Evolutionary conservation across 2,888 invertebrate species (phyloP).

Genomic region (Tiliacea citrago): DNA sequence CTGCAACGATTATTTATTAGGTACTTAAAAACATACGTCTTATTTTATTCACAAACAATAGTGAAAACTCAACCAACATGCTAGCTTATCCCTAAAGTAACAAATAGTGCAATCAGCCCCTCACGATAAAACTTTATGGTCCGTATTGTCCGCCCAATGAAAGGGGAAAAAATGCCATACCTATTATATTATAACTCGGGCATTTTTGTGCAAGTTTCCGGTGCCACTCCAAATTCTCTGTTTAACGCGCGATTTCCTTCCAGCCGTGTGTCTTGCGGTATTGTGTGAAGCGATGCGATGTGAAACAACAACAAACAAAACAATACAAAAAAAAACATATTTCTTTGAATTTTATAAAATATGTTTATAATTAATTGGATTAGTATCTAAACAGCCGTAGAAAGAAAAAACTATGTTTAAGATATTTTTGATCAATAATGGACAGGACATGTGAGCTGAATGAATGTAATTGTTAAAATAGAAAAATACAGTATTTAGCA

Average conservation of each 20-base stretch:
- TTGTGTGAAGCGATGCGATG: background rate
- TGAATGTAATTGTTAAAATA: too few relatives aligned
- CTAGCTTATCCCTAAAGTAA: too few relatives aligned
- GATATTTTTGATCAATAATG: too few relatives aligned
- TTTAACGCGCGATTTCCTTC: conserved; percentile 59
- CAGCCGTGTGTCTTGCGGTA: background rate
- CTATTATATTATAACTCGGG: conserved; percentile 69
- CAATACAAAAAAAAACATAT: too few relatives aligned
- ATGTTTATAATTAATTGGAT: background rate
- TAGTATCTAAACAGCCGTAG: background rate
- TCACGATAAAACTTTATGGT: conserved; percentile 82
- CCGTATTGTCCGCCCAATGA: conserved; percentile 81
- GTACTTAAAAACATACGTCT: too few relatives aligned
- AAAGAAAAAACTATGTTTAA: background rate
- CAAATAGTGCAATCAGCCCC: conserved; percentile 54
- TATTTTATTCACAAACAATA: too few relatives aligned
- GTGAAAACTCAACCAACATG: too few relatives aligned
- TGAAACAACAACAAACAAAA: background rate
- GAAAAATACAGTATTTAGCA: too few relatives aligned
- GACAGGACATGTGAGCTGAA: too few relatives aligned
- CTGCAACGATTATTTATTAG: too few relatives aligned
- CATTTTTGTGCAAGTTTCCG: conserved; percentile 61
- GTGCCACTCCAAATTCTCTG: conserved; percentile 58
- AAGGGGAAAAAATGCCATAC: conserved; percentile 80
- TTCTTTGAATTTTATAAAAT: too few relatives aligned